phyloP scores from a whole-genome alignment of 1,140 invertebrate species.

The Zaprionus vittiger region DNA sequence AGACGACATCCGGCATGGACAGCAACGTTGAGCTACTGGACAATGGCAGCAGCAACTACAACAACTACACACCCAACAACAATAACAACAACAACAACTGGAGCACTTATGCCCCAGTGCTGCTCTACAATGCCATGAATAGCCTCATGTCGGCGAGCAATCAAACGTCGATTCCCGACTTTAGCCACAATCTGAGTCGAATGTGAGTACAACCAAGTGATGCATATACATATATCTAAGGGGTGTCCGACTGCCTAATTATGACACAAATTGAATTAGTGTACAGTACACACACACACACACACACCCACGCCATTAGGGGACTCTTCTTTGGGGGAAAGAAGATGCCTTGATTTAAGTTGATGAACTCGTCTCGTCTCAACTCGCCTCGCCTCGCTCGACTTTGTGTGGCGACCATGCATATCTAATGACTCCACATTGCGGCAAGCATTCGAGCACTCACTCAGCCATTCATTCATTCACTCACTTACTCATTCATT shows the following conservation, averaged over 20 bases:
- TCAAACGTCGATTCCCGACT: conserved; percentile 55
- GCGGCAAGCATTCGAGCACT: conserved; percentile 39
- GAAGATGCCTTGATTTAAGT: conserved; percentile 24
- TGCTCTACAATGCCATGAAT: conserved; percentile 64
- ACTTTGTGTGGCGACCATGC: conserved; percentile 50
- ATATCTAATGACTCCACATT: conserved; percentile 73
- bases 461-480: conserved; percentile 61
- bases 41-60: conserved; percentile 3
- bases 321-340: background rate
- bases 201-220: conserved; percentile 50
- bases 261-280: conserved; percentile 73
- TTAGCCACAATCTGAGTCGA: conserved; percentile 58
- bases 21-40: conserved; percentile 50
- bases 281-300: conserved; percentile 5
- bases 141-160: conserved; percentile 56
- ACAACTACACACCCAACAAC: conserved; percentile 5
- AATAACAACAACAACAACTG: conserved; percentile 52
- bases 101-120: conserved; percentile 59
- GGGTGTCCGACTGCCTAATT: conserved; percentile 52
- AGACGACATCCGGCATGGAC: conserved; percentile 36
- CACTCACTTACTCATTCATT: conserved; percentile 45
- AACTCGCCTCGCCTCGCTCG: conserved; percentile 18
- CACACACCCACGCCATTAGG: conserved; percentile 15
- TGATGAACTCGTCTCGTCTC: conserved; percentile 38
- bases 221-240: conserved; percentile 16